These are phyloP conservation scores for Hypolimnas misippus DNA, from an alignment of 2,888 invertebrate genomes.

Conservation along the genomic window DNA sequence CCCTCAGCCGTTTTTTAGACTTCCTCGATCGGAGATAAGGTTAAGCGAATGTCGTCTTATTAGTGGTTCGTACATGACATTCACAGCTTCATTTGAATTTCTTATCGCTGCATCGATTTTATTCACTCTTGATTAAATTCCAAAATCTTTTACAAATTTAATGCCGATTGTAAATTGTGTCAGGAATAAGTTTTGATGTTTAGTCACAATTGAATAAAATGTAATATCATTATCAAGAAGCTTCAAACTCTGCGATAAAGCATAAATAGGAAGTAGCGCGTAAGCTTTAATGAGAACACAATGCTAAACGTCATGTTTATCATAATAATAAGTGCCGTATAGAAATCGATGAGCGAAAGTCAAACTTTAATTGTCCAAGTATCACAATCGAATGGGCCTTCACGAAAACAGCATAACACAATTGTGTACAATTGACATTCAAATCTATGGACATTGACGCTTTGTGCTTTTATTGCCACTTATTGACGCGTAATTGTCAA, in stretches of 20 bases:
- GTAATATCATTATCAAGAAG: not conserved
- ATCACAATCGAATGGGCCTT: constrained; percentile 79
- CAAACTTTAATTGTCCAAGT: constrained; percentile 76
- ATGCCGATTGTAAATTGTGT: not conserved
- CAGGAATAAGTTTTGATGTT: not conserved
- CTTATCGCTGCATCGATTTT: constrained; percentile 53
- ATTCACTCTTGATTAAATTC: constrained; percentile 47
- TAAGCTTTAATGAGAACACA: constrained; percentile 68
- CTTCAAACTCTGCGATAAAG: not conserved
- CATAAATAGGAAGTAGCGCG: constrained; percentile 60
- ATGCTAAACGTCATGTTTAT: constrained; percentile 72
- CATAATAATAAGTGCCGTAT: constrained; percentile 73
- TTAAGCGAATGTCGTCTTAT: constrained; percentile 80
- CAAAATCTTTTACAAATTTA: constrained; percentile 36
- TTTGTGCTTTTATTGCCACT: constrained; percentile 83
- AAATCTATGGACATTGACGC: constrained; percentile 81
- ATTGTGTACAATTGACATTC: constrained; percentile 83
- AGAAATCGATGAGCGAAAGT: constrained; percentile 74
- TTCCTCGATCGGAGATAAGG: constrained; percentile 82
- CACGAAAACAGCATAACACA: constrained; percentile 81
- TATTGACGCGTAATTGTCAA: constrained; percentile 84
- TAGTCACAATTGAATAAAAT: not conserved
- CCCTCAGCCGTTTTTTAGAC: constrained; percentile 74
- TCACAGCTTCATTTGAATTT: constrained; percentile 68
- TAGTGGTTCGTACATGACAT: constrained; percentile 76